These are phyloP conservation scores for Plebejus melissa DNA, from an alignment of 2,888 invertebrate species.

Conservation along the genomic window DNA sequence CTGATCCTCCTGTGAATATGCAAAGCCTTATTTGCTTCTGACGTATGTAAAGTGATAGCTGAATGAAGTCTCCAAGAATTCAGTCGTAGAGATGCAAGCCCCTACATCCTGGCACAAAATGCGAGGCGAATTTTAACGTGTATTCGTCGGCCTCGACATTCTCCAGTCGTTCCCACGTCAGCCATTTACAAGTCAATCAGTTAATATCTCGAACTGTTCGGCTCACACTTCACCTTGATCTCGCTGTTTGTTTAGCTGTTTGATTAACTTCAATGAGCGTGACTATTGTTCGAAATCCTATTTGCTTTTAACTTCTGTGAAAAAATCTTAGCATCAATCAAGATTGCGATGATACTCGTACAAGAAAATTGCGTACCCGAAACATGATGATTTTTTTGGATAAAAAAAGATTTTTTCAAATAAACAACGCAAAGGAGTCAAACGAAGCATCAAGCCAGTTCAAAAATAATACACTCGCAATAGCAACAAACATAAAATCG, in stretches of 20 bases:
- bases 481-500: constrained; percentile 16
- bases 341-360: background rate
- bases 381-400: background rate
- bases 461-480: constrained; percentile 7
- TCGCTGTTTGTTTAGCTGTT: constrained; percentile 8
- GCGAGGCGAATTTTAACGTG: constrained; percentile 3
- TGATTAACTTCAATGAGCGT: background rate
- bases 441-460: background rate
- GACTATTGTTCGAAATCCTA: background rate
- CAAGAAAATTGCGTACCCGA: background rate
- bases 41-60: background rate
- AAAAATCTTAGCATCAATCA: background rate
- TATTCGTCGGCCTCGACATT: constrained; percentile 23
- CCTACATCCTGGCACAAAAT: constrained; percentile 5
- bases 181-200: constrained; percentile 15
- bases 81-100: background rate
- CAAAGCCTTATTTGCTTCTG: background rate
- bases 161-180: constrained; percentile 15
- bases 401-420: background rate
- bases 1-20: background rate
- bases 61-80: background rate
- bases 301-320: background rate
- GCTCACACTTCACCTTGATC: constrained; percentile 13
- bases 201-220: constrained; percentile 14
- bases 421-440: background rate